Evolutionary conservation across 2,888 invertebrate species (phyloP), one percentile per base, ranked within the genome.

Genomic region (Copidosoma aretas): DNA sequence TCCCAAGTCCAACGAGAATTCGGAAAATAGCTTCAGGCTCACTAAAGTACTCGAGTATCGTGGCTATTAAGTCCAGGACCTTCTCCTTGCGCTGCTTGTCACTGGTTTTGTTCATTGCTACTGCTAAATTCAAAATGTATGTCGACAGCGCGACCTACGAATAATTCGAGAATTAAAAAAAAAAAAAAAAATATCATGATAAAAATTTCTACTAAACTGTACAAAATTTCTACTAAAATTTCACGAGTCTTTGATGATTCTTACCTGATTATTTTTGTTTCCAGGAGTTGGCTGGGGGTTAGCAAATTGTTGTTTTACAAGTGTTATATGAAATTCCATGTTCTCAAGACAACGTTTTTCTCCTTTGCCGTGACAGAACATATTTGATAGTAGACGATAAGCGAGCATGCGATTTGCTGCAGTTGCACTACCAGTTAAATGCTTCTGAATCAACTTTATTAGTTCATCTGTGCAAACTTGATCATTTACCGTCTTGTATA

Each of bases 311-410:
- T 32, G 32, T 32, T 32, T 32, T 8, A 32, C 32, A 32, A 32
- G 32, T 8, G 32, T 32, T 5, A 32, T 32, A 32, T 32, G 32
- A 89, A 83, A 21, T 83, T 24, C 88, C 79, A 0, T 83, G 56
- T 88, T 86, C 0, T 86, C 84, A 54, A 90, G 82, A 60, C 90
- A 87, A 56, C 90, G 76, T 81, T 87, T 86, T 82, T 91, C 91
- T 0, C 92, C 92, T 8, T 85, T 81, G 65, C 88, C 84, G 75
- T 93, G 92, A 21, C 87, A 84, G 83, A 95, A 92, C 79, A 94
- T 90, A 84, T 98, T 98, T 73, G 91, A 91, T 1, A 97, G 79
- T 57, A 91, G 88, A 15, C 95, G 89, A 77, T 94, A 88, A 1
- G 91, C 86, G 72, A 97, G 87, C 85, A 96, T 88, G 75, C 91